Conservation (phyloP, 2,113 vertebrate species). For the Poeciliopsis turrubarensis region DNA sequence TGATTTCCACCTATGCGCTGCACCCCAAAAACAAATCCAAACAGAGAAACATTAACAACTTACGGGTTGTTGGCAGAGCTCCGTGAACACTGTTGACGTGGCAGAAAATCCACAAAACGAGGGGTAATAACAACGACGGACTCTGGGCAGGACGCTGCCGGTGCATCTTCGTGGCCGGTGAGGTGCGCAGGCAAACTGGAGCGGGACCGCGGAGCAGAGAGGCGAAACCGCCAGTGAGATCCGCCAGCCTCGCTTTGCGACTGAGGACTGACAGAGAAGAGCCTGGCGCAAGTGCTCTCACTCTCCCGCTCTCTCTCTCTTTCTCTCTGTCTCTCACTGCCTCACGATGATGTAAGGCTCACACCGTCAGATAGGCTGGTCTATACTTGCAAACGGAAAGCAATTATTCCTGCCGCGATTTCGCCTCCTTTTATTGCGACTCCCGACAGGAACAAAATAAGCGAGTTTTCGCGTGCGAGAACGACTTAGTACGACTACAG, state of each 20-base stretch:
- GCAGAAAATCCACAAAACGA: conserved; percentile 79
- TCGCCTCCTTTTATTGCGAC: conserved; percentile 22
- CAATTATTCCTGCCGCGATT: conserved; percentile 36
- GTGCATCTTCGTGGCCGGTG: conserved; percentile 70
- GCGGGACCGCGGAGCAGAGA: conserved; percentile 25
- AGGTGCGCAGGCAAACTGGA: conserved; percentile 27
- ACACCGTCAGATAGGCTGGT: conserved; percentile 42
- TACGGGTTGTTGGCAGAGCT: conserved; percentile 81
- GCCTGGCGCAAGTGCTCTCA: conserved; percentile 45
- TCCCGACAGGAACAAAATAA: conserved; percentile 10
- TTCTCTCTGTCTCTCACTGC: background rate
- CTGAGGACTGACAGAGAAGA: conserved; percentile 66
- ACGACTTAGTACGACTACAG: background rate
- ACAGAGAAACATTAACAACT: conserved; percentile 62
- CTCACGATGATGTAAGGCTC: conserved; percentile 68
- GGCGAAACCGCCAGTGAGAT: conserved; percentile 40
- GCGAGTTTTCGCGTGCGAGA: conserved; percentile 4
- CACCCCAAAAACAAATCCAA: conserved; percentile 1
- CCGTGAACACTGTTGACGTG: conserved; percentile 63
- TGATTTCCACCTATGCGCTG: background rate
- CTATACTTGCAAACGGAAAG: conserved; percentile 18
- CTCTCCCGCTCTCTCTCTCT: conserved; percentile 9
- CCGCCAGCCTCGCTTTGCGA: conserved; percentile 59
- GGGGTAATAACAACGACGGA: conserved; percentile 56
- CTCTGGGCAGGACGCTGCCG: conserved; percentile 66